Base-by-base conservation (phyloP, 2,888 invertebrate genomes). In the Tipula unca region DNA sequence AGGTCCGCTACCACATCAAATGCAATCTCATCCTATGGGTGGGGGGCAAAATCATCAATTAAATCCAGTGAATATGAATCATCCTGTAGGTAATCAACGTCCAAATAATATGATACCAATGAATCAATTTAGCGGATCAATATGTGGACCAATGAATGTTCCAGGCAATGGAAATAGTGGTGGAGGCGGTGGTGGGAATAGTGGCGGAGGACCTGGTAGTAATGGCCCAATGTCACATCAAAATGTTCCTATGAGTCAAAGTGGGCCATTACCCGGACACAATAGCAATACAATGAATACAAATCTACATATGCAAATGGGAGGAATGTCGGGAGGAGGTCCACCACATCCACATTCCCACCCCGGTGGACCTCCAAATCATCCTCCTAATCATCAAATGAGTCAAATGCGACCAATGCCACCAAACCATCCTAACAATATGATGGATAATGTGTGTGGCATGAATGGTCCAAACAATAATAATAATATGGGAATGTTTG, bases 1-100 rank as follows among this genome's bases (percentile, higher is more conserved):
- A 85, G 88, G 87, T 6, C 87, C 92, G 91, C 93, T 90, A 93
- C 93, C 90, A 86, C 90, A 90, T 87, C 91, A 90, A 86, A 92
- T 92, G 92, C 91, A 91, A 86, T 91, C 92, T 86, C 92, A 91
- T 88, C 91, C 92, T 85, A 92, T 92, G 92, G 91, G 92, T 91
- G 92, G 92, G 1, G 92, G 13, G 0, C 39, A 93, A 86, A 88
- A 88, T 29, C 87, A 87, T 85, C 90, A 91, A 4, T 90, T 91
- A 89, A 91, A 91, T 88, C 90, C 90, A 69, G 90, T 91, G 86
- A 90, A 90, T 86, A 90, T 91, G 88, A 89, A 89, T 48, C 86
- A 86, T 29, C 85, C 85, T 32, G 86, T 87, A 82, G 86, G 86
- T 17, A 87, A 87, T 82, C 87, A 88, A 88, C 88, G 88, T 83